phyloP scores from a whole-genome alignment of 2,888 invertebrate species.

The Drosophila cracens region DNA sequence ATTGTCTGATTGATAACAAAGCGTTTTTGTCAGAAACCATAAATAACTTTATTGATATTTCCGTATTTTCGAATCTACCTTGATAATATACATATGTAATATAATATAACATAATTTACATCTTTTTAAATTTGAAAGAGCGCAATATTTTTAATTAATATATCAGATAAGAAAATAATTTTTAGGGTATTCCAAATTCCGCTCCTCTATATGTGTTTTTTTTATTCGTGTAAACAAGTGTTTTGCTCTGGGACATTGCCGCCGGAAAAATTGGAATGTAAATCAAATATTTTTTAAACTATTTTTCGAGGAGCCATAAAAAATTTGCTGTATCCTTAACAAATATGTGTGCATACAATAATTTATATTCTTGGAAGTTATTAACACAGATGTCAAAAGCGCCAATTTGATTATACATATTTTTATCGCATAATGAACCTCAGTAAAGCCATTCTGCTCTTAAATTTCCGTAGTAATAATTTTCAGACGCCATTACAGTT shows the following conservation, averaged over 20 bases:
- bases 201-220: background rate
- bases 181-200: background rate
- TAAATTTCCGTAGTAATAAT: background rate
- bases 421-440: background rate
- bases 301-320: constrained; percentile 10
- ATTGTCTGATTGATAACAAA: background rate
- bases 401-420: background rate
- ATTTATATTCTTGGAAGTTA: background rate
- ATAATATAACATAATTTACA: no score
- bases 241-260: background rate
- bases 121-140: background rate
- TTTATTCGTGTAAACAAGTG: constrained; percentile 26
- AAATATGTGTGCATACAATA: background rate
- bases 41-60: background rate
- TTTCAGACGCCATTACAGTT: background rate
- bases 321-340: constrained; percentile 7
- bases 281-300: background rate
- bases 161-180: background rate
- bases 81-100: no score
- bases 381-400: constrained; percentile 1
- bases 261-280: constrained; percentile 12
- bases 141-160: background rate
- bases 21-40: background rate
- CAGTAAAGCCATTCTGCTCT: background rate
- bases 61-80: background rate